These are phyloP conservation scores for Pseudochromis fuscus DNA, from an alignment of 2,797 vertebrate species.

Conservation along the genomic window DNA sequence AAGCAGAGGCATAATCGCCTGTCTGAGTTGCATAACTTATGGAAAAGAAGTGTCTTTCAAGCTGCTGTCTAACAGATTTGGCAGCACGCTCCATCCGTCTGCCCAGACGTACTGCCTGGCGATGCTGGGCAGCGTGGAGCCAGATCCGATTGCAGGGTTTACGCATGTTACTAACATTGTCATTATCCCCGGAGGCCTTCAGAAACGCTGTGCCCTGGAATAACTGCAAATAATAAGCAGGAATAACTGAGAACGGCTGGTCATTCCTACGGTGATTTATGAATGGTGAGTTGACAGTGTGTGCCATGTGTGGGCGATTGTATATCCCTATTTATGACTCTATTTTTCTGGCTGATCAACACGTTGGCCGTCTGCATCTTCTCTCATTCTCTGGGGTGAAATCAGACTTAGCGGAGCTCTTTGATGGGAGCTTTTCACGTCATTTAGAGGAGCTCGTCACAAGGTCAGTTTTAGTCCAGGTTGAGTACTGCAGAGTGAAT, in stretches of 20 bases:
- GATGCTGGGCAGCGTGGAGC: conserved; percentile 56
- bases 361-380: conserved; percentile 23
- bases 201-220: conserved; percentile 61
- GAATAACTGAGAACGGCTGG: conserved; percentile 67
- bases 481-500: conserved; percentile 51
- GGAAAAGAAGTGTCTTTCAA: conserved; percentile 63
- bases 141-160: conserved; percentile 77
- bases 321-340: conserved; percentile 49
- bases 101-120: conserved; percentile 53
- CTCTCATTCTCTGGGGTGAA: conserved; percentile 38
- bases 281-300: conserved; percentile 63
- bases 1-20: conserved; percentile 40
- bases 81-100: conserved; percentile 47
- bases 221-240: conserved; percentile 67
- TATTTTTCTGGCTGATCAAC: conserved; percentile 59
- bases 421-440: conserved; percentile 58
- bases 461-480: conserved; percentile 37
- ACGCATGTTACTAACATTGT: conserved; percentile 70
- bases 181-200: conserved; percentile 70
- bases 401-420: conserved; percentile 26
- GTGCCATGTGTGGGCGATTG: conserved; percentile 54
- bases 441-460: conserved; percentile 51
- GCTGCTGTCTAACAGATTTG: conserved; percentile 67
- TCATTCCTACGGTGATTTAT: conserved; percentile 72
- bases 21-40: conserved; percentile 36